Conservation (phyloP, 2,797 vertebrate genomes). For the Bovichtus diacanthus region DNA sequence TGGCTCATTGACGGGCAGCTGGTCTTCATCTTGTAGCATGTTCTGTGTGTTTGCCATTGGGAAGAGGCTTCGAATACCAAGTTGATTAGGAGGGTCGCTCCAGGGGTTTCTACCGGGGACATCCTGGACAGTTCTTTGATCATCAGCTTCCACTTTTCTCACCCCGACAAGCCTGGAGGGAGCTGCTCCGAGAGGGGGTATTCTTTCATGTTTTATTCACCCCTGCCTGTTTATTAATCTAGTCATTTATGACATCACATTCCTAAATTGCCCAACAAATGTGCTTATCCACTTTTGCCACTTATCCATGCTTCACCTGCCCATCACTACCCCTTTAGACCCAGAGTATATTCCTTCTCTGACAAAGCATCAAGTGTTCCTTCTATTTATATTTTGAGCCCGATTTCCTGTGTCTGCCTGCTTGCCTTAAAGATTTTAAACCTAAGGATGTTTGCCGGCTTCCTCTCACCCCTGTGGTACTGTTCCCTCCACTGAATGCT, state of each 20-base stretch:
- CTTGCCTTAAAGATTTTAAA: too few species aligned
- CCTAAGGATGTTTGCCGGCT: too few species aligned
- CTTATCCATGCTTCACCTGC: neutral
- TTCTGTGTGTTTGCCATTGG: neutral
- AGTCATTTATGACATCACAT: neutral
- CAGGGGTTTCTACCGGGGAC: constrained; percentile 11
- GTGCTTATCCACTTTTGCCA: neutral
- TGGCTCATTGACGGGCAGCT: constrained; percentile 6
- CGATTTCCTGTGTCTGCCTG: neutral
- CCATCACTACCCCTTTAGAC: neutral
- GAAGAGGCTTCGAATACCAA: neutral
- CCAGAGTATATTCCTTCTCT: neutral
- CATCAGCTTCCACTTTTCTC: neutral
- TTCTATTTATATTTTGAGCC: neutral
- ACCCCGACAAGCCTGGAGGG: neutral
- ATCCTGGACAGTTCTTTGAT: neutral
- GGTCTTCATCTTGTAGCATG: neutral
- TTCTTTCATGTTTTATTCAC: neutral
- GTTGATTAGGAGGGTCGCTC: neutral
- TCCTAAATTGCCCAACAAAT: neutral
- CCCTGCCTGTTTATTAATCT: neutral
- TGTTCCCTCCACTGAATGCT: neutral
- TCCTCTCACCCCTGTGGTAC: neutral
- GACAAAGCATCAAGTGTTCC: constrained; percentile 2
- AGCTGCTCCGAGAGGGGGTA: neutral